Percentiles rank a stretch among this genome's conserved stretches.
These are phyloP conservation scores for Lota lota DNA, from an alignment of 2,113 vertebrate species.

Conservation along the genomic window DNA sequence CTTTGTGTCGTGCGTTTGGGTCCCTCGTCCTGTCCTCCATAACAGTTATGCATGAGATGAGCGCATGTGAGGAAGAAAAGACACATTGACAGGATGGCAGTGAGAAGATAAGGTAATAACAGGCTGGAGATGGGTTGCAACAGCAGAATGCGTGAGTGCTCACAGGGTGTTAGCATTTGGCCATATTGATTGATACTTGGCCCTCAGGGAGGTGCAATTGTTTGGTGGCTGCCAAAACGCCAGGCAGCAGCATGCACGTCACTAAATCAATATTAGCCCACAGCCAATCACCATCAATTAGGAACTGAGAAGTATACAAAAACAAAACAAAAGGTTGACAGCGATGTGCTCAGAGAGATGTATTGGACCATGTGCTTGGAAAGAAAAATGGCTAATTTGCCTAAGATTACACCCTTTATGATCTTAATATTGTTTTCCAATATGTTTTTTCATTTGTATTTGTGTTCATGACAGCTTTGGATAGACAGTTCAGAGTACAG, in stretches of 20 bases:
- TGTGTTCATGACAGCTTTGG: too few relatives aligned
- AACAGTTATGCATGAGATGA: slow-evolving; percentile 14
- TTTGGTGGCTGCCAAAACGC: slow-evolving; percentile 40
- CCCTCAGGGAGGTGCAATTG: slow-evolving; percentile 51
- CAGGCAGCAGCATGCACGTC: slow-evolving; percentile 24
- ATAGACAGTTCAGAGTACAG: too few relatives aligned
- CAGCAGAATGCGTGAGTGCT: background rate
- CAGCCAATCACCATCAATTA: slow-evolving; percentile 15
- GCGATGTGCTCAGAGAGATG: too few relatives aligned
- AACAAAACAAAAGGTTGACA: too few relatives aligned
- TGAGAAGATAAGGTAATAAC: slow-evolving; percentile 38
- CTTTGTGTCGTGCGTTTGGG: too few relatives aligned
- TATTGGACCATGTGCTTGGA: too few relatives aligned
- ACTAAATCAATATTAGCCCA: slow-evolving; percentile 27
- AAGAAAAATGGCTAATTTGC: too few relatives aligned
- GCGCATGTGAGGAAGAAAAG: slow-evolving; percentile 10
- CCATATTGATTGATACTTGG: slow-evolving; percentile 53
- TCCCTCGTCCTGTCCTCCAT: too few relatives aligned
- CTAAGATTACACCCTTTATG: too few relatives aligned
- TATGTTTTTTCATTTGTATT: too few relatives aligned
- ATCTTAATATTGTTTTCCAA: too few relatives aligned
- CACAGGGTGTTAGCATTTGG: slow-evolving; percentile 42
- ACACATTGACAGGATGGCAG: background rate
- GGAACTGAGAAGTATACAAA: slow-evolving; percentile 18
- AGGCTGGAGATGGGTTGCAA: slow-evolving; percentile 22